Percentiles rank a stretch among this genome's conserved stretches.
Evolutionary conservation across 2,888 invertebrate genomes (phyloP).

Genomic region (Tipula lateralis): DNA sequence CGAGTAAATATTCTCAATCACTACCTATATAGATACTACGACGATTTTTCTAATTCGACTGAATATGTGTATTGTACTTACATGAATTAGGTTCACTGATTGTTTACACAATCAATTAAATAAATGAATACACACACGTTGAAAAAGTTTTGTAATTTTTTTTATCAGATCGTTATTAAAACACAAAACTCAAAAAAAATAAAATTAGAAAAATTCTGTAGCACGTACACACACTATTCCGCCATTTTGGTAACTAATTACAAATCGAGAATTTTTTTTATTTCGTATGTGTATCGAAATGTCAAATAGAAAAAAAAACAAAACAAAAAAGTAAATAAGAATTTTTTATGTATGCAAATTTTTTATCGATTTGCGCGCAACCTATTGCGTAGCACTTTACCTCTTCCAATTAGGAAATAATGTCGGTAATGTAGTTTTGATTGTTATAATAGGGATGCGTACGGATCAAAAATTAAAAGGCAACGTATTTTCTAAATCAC

Average conservation of each 20-base stretch:
- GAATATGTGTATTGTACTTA: neutral
- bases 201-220: slow-evolving; percentile 6
- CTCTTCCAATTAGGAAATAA: neutral
- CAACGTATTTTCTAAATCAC: neutral
- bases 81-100: neutral
- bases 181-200: neutral
- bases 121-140: neutral
- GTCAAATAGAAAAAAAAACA: neutral
- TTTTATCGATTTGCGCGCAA: neutral
- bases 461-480: neutral
- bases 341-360: neutral
- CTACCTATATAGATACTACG: neutral
- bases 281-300: neutral
- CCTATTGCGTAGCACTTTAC: neutral
- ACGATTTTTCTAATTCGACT: neutral
- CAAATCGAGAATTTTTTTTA: neutral
- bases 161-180: neutral
- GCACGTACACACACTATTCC: neutral
- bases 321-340: slow-evolving; percentile 20
- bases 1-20: neutral
- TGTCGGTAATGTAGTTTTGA: neutral
- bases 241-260: slow-evolving; percentile 19
- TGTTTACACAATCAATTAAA: neutral
- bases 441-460: neutral
- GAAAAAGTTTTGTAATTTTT: neutral